Conservation (phyloP, 2,888 invertebrate genomes). For the Muscina levida region DNA sequence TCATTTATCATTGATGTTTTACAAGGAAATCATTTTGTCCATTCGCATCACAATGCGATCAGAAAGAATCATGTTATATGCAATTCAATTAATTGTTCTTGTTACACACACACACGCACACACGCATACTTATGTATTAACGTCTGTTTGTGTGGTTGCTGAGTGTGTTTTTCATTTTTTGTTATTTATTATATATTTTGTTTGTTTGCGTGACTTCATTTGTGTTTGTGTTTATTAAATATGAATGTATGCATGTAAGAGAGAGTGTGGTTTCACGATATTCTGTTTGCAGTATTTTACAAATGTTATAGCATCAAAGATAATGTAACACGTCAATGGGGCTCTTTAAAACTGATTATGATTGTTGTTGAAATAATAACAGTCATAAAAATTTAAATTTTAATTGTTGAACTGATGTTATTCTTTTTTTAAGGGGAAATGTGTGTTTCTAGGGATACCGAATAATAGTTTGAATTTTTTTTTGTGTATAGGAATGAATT, state of each 20-base stretch:
- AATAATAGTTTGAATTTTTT: too few relatives aligned
- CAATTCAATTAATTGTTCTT: slow-evolving; percentile 37
- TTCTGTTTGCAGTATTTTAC: neutral
- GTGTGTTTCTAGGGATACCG: too few relatives aligned
- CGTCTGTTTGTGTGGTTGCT: neutral
- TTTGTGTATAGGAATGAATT: too few relatives aligned
- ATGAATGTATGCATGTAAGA: too few relatives aligned
- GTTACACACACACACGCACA: too few relatives aligned
- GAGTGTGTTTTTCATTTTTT: neutral
- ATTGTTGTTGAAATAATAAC: slow-evolving; percentile 13
- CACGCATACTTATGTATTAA: neutral
- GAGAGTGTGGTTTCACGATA: too few relatives aligned
- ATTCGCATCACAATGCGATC: slow-evolving; percentile 9
- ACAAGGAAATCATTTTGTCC: slow-evolving; percentile 24
- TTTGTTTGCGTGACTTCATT: too few relatives aligned
- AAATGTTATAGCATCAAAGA: slow-evolving; percentile 2
- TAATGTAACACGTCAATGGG: slow-evolving; percentile 21
- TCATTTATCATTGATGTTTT: neutral
- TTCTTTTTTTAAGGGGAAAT: too few relatives aligned
- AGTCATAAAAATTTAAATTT: too few relatives aligned
- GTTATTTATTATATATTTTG: neutral
- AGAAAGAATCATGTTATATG: neutral
- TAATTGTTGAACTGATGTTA: too few relatives aligned
- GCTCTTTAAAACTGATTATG: slow-evolving; percentile 10
- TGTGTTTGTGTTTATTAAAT: too few relatives aligned